phyloP scores from a whole-genome alignment of 2,113 vertebrate genomes.

The Marmota monax region DNA sequence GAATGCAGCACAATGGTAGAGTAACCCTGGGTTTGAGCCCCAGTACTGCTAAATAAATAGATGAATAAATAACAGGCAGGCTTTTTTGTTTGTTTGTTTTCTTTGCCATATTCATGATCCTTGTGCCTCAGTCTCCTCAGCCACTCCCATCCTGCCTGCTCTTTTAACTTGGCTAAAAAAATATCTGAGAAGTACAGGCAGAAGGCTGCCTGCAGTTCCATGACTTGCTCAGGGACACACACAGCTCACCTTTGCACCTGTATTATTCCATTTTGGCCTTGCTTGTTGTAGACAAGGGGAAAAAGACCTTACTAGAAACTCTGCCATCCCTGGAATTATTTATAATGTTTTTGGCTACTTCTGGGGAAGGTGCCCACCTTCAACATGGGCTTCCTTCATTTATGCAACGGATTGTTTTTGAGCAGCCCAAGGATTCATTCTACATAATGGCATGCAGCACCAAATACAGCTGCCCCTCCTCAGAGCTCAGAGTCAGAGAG shows the following conservation, averaged over 20 bases:
- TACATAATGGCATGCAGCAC: neutral
- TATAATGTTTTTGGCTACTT: too few relatives aligned
- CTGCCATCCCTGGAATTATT: neutral
- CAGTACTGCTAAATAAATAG: too few relatives aligned
- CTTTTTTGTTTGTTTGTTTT: too few relatives aligned
- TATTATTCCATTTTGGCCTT: neutral
- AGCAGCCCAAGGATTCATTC: neutral
- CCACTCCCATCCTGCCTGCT: neutral
- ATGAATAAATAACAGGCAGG: too few relatives aligned
- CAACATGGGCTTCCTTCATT: neutral
- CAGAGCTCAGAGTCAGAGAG: neutral
- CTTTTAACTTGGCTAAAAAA: neutral
- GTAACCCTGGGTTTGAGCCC: too few relatives aligned
- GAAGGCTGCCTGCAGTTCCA: neutral
- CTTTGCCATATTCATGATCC: too few relatives aligned
- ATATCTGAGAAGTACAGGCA: neutral
- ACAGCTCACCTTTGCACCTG: too few relatives aligned
- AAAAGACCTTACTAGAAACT: neutral
- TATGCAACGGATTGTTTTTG: neutral
- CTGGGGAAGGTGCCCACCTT: neutral
- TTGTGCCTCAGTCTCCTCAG: too few relatives aligned
- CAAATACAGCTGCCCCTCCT: neutral
- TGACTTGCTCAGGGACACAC: too few relatives aligned
- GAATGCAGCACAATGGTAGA: too few relatives aligned
- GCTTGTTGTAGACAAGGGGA: neutral